phyloP scores from a whole-genome alignment of 2,888 invertebrate species.

The Latheticus oryzae region DNA sequence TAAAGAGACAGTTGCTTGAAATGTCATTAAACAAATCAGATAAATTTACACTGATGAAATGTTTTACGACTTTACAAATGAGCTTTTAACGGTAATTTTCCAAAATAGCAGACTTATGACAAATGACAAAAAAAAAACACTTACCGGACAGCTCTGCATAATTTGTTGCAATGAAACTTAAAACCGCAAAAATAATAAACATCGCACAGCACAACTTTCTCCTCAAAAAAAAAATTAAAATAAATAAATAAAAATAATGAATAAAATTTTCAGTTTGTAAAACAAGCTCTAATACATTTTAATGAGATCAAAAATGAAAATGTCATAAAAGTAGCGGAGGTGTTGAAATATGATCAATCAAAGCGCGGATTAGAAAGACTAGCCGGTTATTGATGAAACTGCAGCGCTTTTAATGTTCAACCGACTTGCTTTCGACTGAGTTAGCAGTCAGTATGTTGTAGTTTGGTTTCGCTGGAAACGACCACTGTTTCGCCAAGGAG shows the following conservation, averaged over 20 bases:
- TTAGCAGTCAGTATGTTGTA: slow-evolving; percentile 29
- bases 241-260: neutral
- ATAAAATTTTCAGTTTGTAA: neutral
- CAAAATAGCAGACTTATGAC: no score
- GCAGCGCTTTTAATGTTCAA: slow-evolving; percentile 21
- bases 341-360: slow-evolving; percentile 20
- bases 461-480: slow-evolving; percentile 38
- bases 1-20: no score
- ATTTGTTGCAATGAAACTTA: slow-evolving; percentile 36
- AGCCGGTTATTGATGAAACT: slow-evolving; percentile 11
- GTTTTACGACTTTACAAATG: no score
- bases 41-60: no score
- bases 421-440: slow-evolving; percentile 32
- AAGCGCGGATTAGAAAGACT: slow-evolving; percentile 17
- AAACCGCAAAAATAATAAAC: slow-evolving; percentile 43
- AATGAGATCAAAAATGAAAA: slow-evolving; percentile 15
- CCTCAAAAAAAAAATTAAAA: neutral
- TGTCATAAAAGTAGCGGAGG: neutral
- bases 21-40: no score
- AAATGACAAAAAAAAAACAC: no score
- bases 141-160: slow-evolving; percentile 45
- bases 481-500: slow-evolving; percentile 40
- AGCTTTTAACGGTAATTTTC: no score
- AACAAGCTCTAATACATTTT: slow-evolving; percentile 13
- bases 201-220: slow-evolving; percentile 44